These are phyloP conservation scores for Paralvinella palmiformis DNA, from an alignment of 1,140 invertebrate species.

Conservation along the genomic window DNA sequence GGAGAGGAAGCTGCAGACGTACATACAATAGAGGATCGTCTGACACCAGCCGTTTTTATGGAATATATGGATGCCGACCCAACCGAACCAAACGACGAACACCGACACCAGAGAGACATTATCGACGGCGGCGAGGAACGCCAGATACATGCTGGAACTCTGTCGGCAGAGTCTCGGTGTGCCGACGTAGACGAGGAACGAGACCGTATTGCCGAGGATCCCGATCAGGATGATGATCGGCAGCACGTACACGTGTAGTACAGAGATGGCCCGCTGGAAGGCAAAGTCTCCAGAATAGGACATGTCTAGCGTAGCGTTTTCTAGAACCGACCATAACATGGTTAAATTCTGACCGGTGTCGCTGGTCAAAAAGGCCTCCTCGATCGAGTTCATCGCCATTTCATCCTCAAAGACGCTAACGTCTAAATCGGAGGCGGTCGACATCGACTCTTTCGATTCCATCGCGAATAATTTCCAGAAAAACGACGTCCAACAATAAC, in stretches of 20 bases:
- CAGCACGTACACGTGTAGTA: slow-evolving; percentile 15
- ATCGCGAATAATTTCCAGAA: no score
- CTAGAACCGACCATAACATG: no score
- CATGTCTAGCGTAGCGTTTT: no score
- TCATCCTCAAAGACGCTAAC: no score
- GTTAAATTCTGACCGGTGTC: no score
- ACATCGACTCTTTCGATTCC: no score
- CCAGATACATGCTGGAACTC: slow-evolving; percentile 64
- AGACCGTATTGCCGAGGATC: slow-evolving; percentile 18
- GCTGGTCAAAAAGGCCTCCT: no score
- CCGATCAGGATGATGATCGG: slow-evolving; percentile 20
- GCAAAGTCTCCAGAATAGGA: no score
- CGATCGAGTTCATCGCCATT: no score
- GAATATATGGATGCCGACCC: slow-evolving; percentile 55
- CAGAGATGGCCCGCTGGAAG: no score
- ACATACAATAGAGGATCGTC: slow-evolving; percentile 62
- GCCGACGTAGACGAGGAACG: slow-evolving; percentile 20
- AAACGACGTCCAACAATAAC: no score
- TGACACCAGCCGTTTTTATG: slow-evolving; percentile 63
- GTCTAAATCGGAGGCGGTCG: no score
- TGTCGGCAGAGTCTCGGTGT: slow-evolving; percentile 55
- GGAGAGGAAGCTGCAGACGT: slow-evolving; percentile 65
- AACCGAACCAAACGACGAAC: slow-evolving; percentile 61
- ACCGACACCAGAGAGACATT: slow-evolving; percentile 63
- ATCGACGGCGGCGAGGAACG: slow-evolving; percentile 68